Evolutionary conservation across 2,113 vertebrate genomes (phyloP).

Genomic region (Chloropsis hardwickii): DNA sequence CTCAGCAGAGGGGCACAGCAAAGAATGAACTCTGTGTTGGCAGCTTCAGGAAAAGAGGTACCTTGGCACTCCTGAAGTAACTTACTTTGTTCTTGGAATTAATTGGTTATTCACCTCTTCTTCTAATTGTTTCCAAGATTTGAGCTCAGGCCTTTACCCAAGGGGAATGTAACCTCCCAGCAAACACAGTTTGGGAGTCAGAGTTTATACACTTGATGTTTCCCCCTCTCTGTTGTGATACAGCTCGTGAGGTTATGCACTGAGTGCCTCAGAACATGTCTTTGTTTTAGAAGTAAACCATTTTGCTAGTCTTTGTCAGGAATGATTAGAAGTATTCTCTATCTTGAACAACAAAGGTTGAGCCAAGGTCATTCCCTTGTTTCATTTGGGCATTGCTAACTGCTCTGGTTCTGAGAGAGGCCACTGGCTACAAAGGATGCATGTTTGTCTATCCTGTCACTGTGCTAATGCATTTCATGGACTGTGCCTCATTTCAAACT

Average conservation of each 20-base stretch:
- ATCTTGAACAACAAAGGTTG: neutral
- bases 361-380: neutral
- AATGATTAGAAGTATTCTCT: neutral
- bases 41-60: neutral
- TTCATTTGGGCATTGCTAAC: neutral
- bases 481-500: conserved; percentile 25
- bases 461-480: neutral
- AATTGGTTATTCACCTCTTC: neutral
- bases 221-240: neutral
- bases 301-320: neutral
- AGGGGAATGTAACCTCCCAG: neutral
- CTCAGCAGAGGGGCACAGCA: neutral
- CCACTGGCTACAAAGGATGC: neutral
- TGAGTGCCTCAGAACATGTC: neutral
- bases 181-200: neutral
- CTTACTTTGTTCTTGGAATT: neutral
- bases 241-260: neutral
- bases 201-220: neutral
- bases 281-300: neutral
- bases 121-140: neutral
- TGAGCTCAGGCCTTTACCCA: neutral
- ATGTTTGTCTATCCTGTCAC: neutral
- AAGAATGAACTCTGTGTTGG: neutral
- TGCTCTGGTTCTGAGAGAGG: neutral
- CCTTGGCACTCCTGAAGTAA: neutral